Conservation (phyloP, 2,888 invertebrate genomes). For the Epicampocera succincta region DNA sequence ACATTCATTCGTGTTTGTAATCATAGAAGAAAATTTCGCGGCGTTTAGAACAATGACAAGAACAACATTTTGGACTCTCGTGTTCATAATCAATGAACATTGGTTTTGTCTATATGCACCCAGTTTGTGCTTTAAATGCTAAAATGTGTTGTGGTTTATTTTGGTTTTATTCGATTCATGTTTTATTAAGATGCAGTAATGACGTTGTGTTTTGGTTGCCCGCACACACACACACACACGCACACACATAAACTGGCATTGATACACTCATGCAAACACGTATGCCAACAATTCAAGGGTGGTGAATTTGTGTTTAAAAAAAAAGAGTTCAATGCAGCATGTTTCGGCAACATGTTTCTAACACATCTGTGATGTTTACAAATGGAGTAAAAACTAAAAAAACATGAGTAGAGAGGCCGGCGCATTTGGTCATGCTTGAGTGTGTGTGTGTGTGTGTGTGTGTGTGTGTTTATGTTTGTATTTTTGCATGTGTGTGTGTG, state of each 20-base stretch:
- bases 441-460: neutral
- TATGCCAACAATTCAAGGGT: neutral
- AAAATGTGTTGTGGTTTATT: constrained; percentile 68
- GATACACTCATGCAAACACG: neutral
- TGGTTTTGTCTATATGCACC: constrained; percentile 60
- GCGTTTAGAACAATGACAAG: constrained; percentile 22
- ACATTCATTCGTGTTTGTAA: neutral
- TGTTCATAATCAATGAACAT: constrained; percentile 64
- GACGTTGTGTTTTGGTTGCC: constrained; percentile 26
- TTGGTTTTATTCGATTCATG: constrained; percentile 64
- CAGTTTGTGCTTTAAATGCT: constrained; percentile 63
- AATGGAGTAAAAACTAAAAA: neutral
- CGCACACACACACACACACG: neutral
- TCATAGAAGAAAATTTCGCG: neutral
- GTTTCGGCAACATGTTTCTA: constrained; percentile 25
- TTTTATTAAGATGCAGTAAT: constrained; percentile 66
- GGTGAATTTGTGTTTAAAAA: constrained; percentile 33
- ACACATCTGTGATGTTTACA: neutral
- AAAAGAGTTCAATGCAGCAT: constrained; percentile 51
- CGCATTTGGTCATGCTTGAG: neutral
- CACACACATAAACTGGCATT: neutral
- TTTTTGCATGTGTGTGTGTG: neutral
- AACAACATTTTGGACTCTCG: constrained; percentile 24
- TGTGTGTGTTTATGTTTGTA: too few species aligned
- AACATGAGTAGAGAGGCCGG: neutral